phyloP scores from a whole-genome alignment of 2,113 vertebrate genomes.

The Actenoides hombroni region DNA sequence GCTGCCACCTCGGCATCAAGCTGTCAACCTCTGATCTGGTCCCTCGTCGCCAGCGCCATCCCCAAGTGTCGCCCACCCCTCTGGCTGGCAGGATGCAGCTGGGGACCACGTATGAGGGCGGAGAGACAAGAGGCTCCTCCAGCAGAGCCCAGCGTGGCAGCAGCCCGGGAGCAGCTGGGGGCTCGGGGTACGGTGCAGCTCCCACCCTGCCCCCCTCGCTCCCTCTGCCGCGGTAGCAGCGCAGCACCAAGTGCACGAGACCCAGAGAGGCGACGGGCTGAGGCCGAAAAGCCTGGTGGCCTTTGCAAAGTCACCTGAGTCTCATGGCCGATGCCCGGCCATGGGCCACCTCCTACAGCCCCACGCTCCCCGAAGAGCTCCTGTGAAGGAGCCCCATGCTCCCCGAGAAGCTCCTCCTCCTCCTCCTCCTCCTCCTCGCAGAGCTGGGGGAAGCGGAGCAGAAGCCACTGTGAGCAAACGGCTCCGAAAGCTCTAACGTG shows the following conservation, averaged over 20 bases:
- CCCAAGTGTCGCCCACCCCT: not conserved
- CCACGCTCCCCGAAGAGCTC: rapidly evolving
- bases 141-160: rapidly evolving
- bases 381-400: not conserved
- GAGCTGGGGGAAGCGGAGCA: not conserved
- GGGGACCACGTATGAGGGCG: not conserved
- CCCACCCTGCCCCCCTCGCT: rapidly evolving
- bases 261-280: not conserved
- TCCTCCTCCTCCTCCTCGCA: not conserved
- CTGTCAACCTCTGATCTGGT: not conserved
- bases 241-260: rapidly evolving
- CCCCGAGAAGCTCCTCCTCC: not conserved
- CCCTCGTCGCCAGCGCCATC: not conserved
- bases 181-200: not conserved
- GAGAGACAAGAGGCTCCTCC: not conserved
- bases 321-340: rapidly evolving
- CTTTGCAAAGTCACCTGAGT: not conserved
- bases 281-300: not conserved
- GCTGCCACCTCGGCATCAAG: not conserved
- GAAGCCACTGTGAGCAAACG: not conserved
- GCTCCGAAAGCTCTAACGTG: not conserved
- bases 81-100: not conserved
- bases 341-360: not conserved
- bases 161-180: not conserved
- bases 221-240: not conserved